These are phyloP conservation scores for Chaenocephalus aceratus DNA, from an alignment of 2,113 vertebrate species.

Conservation along the genomic window DNA sequence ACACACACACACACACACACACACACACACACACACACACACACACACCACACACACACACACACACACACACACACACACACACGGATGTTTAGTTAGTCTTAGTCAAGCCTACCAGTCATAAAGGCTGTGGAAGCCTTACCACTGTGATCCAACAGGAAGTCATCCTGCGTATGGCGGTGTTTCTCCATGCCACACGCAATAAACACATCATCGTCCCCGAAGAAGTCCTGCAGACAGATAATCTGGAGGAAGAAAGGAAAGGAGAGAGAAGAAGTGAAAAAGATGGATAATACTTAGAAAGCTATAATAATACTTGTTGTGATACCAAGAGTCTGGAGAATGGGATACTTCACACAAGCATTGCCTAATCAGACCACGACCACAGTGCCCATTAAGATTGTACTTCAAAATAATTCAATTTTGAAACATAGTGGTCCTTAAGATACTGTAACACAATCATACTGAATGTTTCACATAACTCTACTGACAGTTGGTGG, in stretches of 20 bases:
- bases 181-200: conserved; percentile 96
- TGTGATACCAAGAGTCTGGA: not conserved
- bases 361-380: too few species aligned
- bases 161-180: conserved; percentile 98
- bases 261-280: not conserved
- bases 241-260: conserved; percentile 85
- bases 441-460: too few species aligned
- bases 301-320: not conserved
- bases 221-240: conserved; percentile 97
- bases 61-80: conserved; percentile 10
- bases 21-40: not conserved
- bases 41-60: conserved; percentile 21
- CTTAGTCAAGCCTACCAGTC: conserved; percentile 79
- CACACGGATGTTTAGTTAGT: conserved; percentile 64
- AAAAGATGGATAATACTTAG: not conserved
- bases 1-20: conserved; percentile 20
- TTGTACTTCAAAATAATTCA: too few species aligned
- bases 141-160: conserved; percentile 97
- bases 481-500: too few species aligned
- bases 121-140: conserved; percentile 84
- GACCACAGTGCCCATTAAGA: too few species aligned
- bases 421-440: too few species aligned
- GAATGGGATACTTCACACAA: too few species aligned
- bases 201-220: conserved; percentile 98
- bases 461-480: too few species aligned